Conservation (phyloP, 2,888 invertebrate genomes). For the Ectobius pallidus region DNA sequence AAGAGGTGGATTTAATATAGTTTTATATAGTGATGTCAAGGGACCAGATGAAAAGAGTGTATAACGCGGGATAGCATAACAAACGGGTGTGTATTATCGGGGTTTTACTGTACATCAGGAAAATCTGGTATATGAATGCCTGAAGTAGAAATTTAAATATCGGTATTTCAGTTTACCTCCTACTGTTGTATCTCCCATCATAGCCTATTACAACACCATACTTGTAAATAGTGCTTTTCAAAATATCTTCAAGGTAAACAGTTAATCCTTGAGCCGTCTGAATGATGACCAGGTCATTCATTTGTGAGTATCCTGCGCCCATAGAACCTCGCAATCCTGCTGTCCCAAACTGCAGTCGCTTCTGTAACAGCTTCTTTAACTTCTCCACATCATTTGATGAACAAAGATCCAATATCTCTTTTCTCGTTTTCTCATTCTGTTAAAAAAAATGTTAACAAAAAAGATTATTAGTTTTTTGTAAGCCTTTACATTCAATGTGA, state of each 20-base stretch:
- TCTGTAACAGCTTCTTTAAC: conserved; percentile 68
- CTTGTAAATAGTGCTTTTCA: conserved; percentile 61
- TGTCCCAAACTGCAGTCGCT: conserved; percentile 86
- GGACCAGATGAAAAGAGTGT: no score
- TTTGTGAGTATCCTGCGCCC: conserved; percentile 90
- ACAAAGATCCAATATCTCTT: conserved; percentile 65
- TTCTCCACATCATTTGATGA: conserved; percentile 59
- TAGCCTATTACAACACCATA: conserved; percentile 88
- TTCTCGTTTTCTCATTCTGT: conserved; percentile 67
- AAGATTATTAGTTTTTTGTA: no score
- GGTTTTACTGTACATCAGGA: no score
- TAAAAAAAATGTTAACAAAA: conserved; percentile 33
- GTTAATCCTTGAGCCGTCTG: conserved; percentile 93
- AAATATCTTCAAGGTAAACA: conserved; percentile 70
- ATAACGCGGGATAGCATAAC: no score
- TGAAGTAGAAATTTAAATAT: no score
- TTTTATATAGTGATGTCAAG: no score
- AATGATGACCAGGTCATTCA: conserved; percentile 96
- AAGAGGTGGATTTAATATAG: no score
- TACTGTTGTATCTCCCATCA: conserved; percentile 92
- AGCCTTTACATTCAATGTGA: no score
- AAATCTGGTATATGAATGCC: no score
- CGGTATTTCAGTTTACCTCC: no score
- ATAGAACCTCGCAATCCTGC: conserved; percentile 91
- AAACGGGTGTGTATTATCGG: no score